phyloP scores from a whole-genome alignment of 2,113 vertebrate genomes.

The Spheniscus mendiculus region DNA sequence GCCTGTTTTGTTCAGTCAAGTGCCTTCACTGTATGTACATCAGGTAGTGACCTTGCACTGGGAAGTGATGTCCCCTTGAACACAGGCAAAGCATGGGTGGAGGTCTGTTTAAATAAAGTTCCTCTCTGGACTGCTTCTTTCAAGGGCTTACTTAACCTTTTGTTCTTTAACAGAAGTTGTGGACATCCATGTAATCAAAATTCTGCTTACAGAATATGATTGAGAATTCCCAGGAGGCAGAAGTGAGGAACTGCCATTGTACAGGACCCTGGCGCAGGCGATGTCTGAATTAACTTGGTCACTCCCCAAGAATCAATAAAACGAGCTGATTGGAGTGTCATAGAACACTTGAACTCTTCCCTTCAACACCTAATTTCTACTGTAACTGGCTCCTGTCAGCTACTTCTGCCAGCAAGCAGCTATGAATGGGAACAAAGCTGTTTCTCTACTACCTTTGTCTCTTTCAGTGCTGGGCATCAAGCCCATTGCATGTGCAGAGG shows the following conservation, averaged over 20 bases:
- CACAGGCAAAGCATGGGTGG: not conserved
- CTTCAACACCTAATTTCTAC: not conserved
- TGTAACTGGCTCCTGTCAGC: not conserved
- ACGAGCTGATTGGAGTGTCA: not conserved
- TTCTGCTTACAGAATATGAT: not conserved
- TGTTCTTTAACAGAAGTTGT: not conserved
- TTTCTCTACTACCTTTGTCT: not conserved
- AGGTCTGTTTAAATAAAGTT: not conserved
- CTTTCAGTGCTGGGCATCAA: not conserved
- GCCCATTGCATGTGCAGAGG: not conserved
- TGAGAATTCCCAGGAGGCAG: not conserved
- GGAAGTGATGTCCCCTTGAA: not conserved
- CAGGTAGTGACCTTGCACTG: not conserved
- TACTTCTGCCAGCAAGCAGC: not conserved
- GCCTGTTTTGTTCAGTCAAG: not conserved
- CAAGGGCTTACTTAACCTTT: not conserved
- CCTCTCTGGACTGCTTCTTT: not conserved
- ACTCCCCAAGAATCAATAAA: not conserved
- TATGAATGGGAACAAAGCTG: not conserved
- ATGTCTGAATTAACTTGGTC: not conserved
- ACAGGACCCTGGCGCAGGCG: not conserved
- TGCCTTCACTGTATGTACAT: not conserved
- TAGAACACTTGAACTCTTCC: not conserved
- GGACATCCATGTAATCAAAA: not conserved
- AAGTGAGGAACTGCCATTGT: not conserved